Base-by-base conservation (phyloP, 2,797 vertebrate genomes). In the Syndactyla subalaris region DNA sequence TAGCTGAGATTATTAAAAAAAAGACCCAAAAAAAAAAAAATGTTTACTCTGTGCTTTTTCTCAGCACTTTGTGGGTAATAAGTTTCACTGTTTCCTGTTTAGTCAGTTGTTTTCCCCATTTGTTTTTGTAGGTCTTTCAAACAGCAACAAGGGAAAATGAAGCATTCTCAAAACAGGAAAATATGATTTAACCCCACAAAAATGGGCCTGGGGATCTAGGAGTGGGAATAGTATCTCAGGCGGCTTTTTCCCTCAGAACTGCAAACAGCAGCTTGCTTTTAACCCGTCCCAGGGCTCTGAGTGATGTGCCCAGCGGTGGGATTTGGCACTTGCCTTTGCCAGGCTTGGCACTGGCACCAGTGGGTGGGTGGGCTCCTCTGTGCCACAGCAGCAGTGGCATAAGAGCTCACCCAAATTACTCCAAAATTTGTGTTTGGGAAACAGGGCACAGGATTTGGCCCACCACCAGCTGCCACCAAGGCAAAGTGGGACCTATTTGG, bases 121-220 rank as follows among this genome's bases (percentile, higher is more conserved):
- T 97, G 95, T 96, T 95, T 96, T 96, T 6, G 9, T 96, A 92
- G 91, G 89, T 82, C 89, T 96, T 95, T 96, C 85, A 92, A 74
- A 88, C 88, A 87, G 89, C 91, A 93, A 32, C 94, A 77, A 90
- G 96, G 95, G 96, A 96, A 94, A 95, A 93, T 21, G 63, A 84
- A 92, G 88, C 91, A 58, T 93, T 96, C 91, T 94, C 85, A 96
- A 94, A 96, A 96, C 93, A 96, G 96, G 96, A 96, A 96, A 93
- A 96, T 90, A 89, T 96, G 96, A 96, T 96, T 95, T 97, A 97
- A 97, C 95, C 91, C 96, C 88, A 95, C 91, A 96, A 87, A 96
- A 96, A 96, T 92, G 93, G 95, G 85, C 94, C 80, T 93, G 91
- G 91, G 89, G 93, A 92, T 86, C 77, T 78, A 78, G 77, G 85